Conservation (phyloP, 2,797 vertebrate species). For the Erethizon dorsatum region DNA sequence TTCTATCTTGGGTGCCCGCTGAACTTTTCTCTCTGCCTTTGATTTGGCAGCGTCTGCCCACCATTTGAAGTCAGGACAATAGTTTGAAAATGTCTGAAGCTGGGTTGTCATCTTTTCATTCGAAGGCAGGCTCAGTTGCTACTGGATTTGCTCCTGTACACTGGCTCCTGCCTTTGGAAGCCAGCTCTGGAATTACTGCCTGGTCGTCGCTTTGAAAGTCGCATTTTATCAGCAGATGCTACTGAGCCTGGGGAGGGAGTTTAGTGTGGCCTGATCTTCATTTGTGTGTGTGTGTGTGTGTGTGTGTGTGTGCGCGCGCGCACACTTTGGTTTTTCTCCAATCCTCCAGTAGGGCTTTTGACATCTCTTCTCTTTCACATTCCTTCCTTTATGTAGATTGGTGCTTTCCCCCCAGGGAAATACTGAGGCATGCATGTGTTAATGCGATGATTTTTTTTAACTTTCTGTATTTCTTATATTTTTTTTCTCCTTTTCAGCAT, state of each 20-base stretch:
- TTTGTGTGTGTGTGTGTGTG: neutral
- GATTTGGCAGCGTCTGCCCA: constrained; percentile 30
- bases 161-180: constrained; percentile 55
- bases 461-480: neutral
- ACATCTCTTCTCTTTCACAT: neutral
- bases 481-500: constrained; percentile 87
- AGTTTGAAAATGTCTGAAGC: constrained; percentile 28
- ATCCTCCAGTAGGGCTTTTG: neutral
- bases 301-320: neutral
- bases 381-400: neutral
- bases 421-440: neutral
- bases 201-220: constrained; percentile 33
- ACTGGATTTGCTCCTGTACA: neutral
- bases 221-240: constrained; percentile 77
- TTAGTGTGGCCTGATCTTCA: constrained; percentile 14
- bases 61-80: constrained; percentile 66
- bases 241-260: constrained; percentile 15
- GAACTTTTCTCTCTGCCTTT: constrained; percentile 31
- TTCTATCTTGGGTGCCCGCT: constrained; percentile 18
- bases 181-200: neutral
- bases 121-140: neutral
- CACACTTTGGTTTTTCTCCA: neutral
- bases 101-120: neutral
- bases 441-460: neutral
- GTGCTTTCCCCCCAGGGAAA: constrained; percentile 30